Base-by-base conservation (phyloP, 1,140 invertebrate genomes). In the Danaus melanippus region DNA sequence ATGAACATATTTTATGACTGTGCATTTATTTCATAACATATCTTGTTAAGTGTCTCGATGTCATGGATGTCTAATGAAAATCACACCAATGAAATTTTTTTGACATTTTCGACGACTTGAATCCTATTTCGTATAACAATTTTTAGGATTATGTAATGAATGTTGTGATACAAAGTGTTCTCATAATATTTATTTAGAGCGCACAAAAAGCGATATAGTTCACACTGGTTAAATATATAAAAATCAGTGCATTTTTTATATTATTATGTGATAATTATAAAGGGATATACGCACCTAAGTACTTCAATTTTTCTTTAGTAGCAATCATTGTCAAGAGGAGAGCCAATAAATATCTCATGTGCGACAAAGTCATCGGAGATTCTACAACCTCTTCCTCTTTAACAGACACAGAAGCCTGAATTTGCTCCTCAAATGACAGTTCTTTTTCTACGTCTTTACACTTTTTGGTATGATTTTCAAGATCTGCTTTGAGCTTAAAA, bases 281-380 rank as follows among this genome's bases (percentile, higher is more conserved):
- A 58, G 46, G 65, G 63, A 57, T 48, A 52, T 86, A 87, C 82
- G 93, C 94, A 62, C 94, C 94, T 64, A 96, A 80, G 64, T 92
- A 92, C 44, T 92, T 90, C 9, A 95, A 86, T 66, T 91, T 90
- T 61, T 93, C 91, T 44, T 91, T 91, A n/a, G 91, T 92, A 10
- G 94, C 94, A 52, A 96, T 95, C 67, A 93, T 93, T 57, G 94
- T 94, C 1, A 95, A 76, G 10, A 95, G 88, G 17, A 95, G 90
- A 1, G 94, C 94, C 48, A 95, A 84, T 5, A 95, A 87, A 53
- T 94, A 88, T 50, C 94, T 88, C 90, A 96, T 93, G 56, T 91
- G 92, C 44, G 93, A 92, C 5, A 95, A 82, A 2, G 88, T 87
- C 92, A 93, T 93, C 5, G 74, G 71, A 10, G 79, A 82, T 46